Percentiles rank a stretch among this genome's conserved stretches.
These are phyloP conservation scores for Callionymus lyra DNA, from an alignment of 2,113 vertebrate species.

Conservation along the genomic window DNA sequence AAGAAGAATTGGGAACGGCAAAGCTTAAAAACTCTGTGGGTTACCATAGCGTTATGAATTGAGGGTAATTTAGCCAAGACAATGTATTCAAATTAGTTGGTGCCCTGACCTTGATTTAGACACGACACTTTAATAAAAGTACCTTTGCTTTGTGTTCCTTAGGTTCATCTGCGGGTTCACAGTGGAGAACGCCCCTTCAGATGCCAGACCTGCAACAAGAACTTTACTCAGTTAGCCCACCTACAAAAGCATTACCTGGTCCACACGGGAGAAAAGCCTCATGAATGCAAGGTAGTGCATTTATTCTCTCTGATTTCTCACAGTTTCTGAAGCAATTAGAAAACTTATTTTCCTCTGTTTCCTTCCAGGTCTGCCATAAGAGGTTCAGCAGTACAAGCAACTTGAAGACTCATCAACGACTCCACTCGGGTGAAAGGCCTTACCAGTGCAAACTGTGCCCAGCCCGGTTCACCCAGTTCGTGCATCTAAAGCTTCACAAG, in stretches of 20 bases:
- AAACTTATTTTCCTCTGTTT: slow-evolving; percentile 12
- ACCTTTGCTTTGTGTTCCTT: slow-evolving; percentile 19
- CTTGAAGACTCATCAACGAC: slow-evolving; percentile 87
- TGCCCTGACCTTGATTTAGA: no score
- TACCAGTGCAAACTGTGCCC: slow-evolving; percentile 90
- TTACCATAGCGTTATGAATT: no score
- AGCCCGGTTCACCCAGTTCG: slow-evolving; percentile 86
- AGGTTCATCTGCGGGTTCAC: slow-evolving; percentile 95
- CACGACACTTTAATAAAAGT: no score
- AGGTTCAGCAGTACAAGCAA: slow-evolving; percentile 95
- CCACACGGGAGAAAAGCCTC: slow-evolving; percentile 92
- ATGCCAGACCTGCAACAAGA: slow-evolving; percentile 89
- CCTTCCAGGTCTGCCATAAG: slow-evolving; percentile 80
- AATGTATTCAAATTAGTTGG: no score
- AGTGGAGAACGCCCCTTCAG: slow-evolving; percentile 91
- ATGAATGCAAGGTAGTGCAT: slow-evolving; percentile 78
- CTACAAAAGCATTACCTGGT: slow-evolving; percentile 97
- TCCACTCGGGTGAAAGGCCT: slow-evolving; percentile 69
- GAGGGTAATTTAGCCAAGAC: no score
- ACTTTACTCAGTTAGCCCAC: slow-evolving; percentile 91
- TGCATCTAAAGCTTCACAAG: slow-evolving; percentile 91
- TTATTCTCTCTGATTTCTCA: background rate
- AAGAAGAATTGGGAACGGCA: no score
- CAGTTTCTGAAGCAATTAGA: background rate
- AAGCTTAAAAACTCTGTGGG: no score